phyloP scores from a whole-genome alignment of 2,797 vertebrate genomes.

The Percopsis omiscomaycus region DNA sequence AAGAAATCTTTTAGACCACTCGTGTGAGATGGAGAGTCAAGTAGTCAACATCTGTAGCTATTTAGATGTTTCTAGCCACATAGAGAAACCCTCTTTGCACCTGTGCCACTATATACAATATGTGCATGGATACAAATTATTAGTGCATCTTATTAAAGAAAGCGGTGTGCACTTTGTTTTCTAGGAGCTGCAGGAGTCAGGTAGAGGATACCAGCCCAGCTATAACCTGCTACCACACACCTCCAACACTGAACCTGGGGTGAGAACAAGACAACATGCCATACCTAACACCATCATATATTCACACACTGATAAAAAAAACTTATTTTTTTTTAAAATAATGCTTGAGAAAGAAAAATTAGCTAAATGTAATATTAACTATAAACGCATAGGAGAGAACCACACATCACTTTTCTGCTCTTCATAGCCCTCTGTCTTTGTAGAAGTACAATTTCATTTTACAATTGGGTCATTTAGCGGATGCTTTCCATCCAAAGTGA shows the following conservation, averaged over 20 bases:
- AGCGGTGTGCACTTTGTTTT: neutral
- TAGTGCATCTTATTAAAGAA: neutral
- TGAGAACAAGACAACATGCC: conserved; percentile 41
- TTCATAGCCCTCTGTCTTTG: neutral
- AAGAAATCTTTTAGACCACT: too few relatives aligned
- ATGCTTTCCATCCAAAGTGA: too few relatives aligned
- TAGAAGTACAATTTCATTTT: neutral
- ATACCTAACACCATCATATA: neutral
- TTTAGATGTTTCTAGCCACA: too few relatives aligned
- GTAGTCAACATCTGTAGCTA: too few relatives aligned
- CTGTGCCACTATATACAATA: too few relatives aligned
- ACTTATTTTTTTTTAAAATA: neutral
- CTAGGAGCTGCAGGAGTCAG: conserved; percentile 68
- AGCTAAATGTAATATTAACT: neutral
- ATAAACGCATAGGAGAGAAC: too few relatives aligned
- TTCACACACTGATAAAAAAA: conserved; percentile 10
- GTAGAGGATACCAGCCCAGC: conserved; percentile 65
- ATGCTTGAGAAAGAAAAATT: too few relatives aligned
- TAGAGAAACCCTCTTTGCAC: too few relatives aligned
- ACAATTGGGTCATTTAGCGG: too few relatives aligned
- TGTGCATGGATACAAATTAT: neutral
- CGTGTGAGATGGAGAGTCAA: too few relatives aligned
- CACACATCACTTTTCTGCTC: too few relatives aligned
- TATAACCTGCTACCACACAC: conserved; percentile 59
- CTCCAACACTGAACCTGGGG: conserved; percentile 53